Evolutionary conservation across 2,113 vertebrate species (phyloP), one percentile per base, ranked within the genome.

Genomic region (Cygnus atratus): DNA sequence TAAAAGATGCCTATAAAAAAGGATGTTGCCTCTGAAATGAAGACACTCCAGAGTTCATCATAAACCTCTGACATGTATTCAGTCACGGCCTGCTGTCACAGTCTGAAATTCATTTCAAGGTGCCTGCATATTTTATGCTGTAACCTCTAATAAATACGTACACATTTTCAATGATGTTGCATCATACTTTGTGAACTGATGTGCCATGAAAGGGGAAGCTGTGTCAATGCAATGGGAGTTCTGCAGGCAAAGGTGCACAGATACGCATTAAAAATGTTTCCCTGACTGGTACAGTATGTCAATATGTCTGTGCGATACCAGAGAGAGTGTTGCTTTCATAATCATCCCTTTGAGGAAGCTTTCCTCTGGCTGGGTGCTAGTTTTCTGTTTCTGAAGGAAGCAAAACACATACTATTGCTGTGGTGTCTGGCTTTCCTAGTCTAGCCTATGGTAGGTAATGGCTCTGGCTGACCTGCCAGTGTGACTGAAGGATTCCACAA

Each of bases 21-120:
- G 62, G 73, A 91, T 83, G 59, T 59, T 84, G 37, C 41, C 80
- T 94, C 73, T 89, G 88, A 95, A 94, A 96, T 96, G 91, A 93
- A 96, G 95, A 95, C 55, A 73, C 77, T 94, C 94, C 44, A 91
- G 86, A 93, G 88, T 93, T 95, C 92, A 91, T 87, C 91, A 76
- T 93, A 95, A 97, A 92, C 77, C 91, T 76, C 77, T 93, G 95
- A 85, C 92, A 95, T 62, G 58, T 10, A 93, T 92, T 95, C 92
- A 95, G 92, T 96, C 91, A 87, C 80, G 82, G 88, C 84, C 67
- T 93, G 62, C 93, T 31, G 7, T 87, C 80, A 72, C 57, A 70
- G 62, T 29, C 89, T 93, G 88, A 92, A 87, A 93, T 94, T 29
- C 74, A 89, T 92, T 94, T 96, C 91, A 95, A 94, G 84, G 92